Evolutionary conservation across 2,797 vertebrate genomes (phyloP), one percentile per base, ranked within the genome.

Genomic region (Lates japonicus): DNA sequence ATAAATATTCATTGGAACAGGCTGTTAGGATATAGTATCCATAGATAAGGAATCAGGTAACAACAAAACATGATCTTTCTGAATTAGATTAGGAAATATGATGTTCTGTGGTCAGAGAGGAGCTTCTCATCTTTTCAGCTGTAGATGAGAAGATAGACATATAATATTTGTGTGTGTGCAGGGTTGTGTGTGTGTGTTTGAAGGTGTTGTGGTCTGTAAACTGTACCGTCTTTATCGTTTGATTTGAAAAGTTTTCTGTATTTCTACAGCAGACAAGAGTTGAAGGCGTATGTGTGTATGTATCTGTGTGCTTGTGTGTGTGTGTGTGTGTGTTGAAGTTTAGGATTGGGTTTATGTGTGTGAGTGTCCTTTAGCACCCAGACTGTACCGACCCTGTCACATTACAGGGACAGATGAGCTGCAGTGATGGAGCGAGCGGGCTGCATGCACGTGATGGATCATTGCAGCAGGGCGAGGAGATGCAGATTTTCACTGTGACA

Each of bases 401-500:
- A 90, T 88, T 78, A 75, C 80, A 64, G 82, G 74, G 81, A 83
- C 83, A 81, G 87, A 85, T 86, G 84, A 83, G 85, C 66, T 70
- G 64, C 78, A 62, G 80, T 70, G 82, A 86, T 39, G 63, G 78
- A 80, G 69, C 22, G 20, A 69, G 64, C 60, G 22, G 44, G 68
- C 61, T 37, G 41, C 81, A 52, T 57, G 82, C 78, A 70, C 61
- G 72, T 83, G 86, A 90, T 85, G 83, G 87, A 88, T 88, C 57
- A 48, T 83, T 87, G 90, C 83, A 86, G 88, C 80, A 63, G 54
- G 78, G 64, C 51, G 42, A 68, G 72, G 72, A 83, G 78, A 88
- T 87, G 86, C 90, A 84, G 81, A 90, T 84, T 84, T 74, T 35
- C 67, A 6, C 84, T 19, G 69, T 90, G 86, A 81, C 74, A 83